Base-by-base conservation (phyloP, 2,797 vertebrate species). In the Borostomias antarcticus region DNA sequence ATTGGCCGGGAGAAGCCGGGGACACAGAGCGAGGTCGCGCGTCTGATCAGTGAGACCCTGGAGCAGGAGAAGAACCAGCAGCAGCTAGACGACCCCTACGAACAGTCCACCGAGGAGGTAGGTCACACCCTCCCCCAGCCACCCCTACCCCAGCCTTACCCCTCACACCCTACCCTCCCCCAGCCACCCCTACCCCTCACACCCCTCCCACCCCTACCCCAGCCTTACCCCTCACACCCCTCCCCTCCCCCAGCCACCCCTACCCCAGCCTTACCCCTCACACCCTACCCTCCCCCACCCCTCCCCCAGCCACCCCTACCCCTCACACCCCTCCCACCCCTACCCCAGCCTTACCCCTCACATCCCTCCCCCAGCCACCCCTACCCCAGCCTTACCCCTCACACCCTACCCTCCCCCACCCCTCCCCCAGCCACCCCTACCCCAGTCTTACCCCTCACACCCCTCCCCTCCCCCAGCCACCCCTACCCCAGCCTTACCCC, bases 1-100 rank as follows among this genome's bases (percentile, higher is more conserved):
- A 96, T 97, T 90, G 96, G 96, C 62, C 94, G 96, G 66, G 96
- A 96, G 82, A 96, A 94, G 84, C 95, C 96, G 0, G 96, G 96
- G 35, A 89, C 93, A 10, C 95, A 95, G 77, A 97, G 96, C 53
- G 95, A 97, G 85, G 95, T 97, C 53, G 95, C 96, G 1, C 94
- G 95, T 11, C 94, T 97, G 58, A 96, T 97, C 71, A 96, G 94
- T 4, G 96, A 97, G 87, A 96, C 96, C 3, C 87, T 97, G 17
- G 96, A 97, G 82, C 96, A 96, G 74, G 96, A 97, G 81, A 92
- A 92, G 73, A 94, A 92, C 70, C 93, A 93, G 67, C 86, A 89
- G 13, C 84, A 93, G 19, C 89, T 93, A 19, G 95, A 96, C n/a
- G 94, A 96, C 70, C 89, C 87, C 0, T 96, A 95, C 66, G 91